Evolutionary conservation across 2,888 invertebrate species (phyloP), one percentile per base, ranked within the genome.

Genomic region (Sarcophaga carnaria): DNA sequence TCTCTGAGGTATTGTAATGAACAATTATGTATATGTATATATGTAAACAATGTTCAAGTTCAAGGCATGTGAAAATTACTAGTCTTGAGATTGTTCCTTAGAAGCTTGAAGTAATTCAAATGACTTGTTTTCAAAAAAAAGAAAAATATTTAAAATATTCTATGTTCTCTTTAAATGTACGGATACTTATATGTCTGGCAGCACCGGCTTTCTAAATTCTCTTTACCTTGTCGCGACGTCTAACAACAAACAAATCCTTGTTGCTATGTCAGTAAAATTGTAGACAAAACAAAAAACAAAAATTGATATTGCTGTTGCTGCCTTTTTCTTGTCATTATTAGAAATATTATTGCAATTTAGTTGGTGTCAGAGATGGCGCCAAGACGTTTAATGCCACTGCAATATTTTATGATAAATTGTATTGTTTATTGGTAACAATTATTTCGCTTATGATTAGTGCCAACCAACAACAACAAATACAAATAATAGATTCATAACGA

Each of bases 291-390:
- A 20, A 63, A n/a, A 54, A 27, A 17, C 12, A 17, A 63, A 27
- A 27, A 27, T 1, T 27, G 4, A 37, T 37, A 37, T 37, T 37
- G 8, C 37, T 8, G 69, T 77, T 66, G 60, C 62, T 72, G 14
- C 10, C 72, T 45, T 60, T 89, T 89, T 90, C 37, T 8, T 37
- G 37, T 90, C 89, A 89, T 54, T 88, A 83, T 89, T 89, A 88
- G 86, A 90, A 90, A 90, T 85, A 91, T 91, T 89, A 90, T 90
- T 91, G 89, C 90, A 89, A 91, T 90, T 90, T 89, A 83, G 88
- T 89, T 87, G 89, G 89, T 91, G 91, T 91, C 92, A 91, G 89
- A 90, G 89, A 89, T 91, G 92, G 92, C 91, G 92, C 92, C 92
- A 92, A 91, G 91, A 89, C 90, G 90, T 90, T 90, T 88, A 89